Evolutionary conservation across 1,140 invertebrate species (phyloP).

Genomic region (Thaumatotibia leucotreta): DNA sequence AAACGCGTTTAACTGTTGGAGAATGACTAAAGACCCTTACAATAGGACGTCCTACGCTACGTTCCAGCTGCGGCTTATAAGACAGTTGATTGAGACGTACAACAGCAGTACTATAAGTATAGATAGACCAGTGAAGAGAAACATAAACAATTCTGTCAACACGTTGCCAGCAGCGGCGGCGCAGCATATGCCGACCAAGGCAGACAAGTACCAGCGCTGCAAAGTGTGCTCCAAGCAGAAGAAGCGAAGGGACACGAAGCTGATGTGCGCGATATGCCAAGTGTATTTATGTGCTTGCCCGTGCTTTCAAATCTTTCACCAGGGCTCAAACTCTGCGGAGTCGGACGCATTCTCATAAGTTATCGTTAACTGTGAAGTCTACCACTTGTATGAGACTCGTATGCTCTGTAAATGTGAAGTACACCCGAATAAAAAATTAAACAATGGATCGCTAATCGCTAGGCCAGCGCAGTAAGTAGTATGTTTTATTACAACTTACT

Average conservation of each 20-base stretch:
- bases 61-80: background rate
- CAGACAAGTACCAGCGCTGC: background rate
- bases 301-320: background rate
- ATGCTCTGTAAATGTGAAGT: background rate
- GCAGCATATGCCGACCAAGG: background rate
- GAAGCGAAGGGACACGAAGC: background rate
- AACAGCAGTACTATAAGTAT: constrained; percentile 1
- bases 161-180: background rate
- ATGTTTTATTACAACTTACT: too few relatives aligned
- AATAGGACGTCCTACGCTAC: background rate
- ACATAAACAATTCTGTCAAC: background rate
- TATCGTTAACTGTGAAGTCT: background rate
- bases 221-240: constrained; percentile 1
- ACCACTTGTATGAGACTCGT: background rate
- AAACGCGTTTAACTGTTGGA: background rate
- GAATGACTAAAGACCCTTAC: background rate
- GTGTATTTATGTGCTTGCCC: constrained; percentile 2
- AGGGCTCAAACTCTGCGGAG: background rate
- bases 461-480: too few relatives aligned
- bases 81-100: background rate
- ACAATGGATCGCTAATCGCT: too few relatives aligned
- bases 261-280: background rate
- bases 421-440: too few relatives aligned
- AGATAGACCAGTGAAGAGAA: background rate
- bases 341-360: background rate